These are phyloP conservation scores for Epinotia brunnichana DNA, from an alignment of 2,888 invertebrate genomes.

Conservation along the genomic window DNA sequence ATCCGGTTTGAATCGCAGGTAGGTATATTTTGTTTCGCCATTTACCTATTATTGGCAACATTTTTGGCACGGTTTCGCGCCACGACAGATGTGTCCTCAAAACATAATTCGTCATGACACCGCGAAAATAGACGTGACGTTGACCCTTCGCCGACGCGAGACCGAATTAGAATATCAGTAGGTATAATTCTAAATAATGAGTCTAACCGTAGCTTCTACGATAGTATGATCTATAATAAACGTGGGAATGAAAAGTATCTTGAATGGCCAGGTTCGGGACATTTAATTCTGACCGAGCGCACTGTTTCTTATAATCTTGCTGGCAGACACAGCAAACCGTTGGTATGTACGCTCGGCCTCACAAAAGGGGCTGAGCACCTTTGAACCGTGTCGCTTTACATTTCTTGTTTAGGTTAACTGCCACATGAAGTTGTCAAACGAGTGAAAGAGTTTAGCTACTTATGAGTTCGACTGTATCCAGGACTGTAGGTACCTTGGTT, in stretches of 20 bases:
- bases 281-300: too few species aligned
- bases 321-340: too few species aligned
- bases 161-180: conserved; percentile 21
- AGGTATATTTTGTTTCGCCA: conserved; percentile 25
- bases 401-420: too few species aligned
- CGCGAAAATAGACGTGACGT: conserved; percentile 36
- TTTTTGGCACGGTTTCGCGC: conserved; percentile 36
- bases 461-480: not conserved
- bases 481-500: too few species aligned
- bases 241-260: too few species aligned
- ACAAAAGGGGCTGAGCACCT: too few species aligned
- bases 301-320: too few species aligned
- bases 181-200: not conserved
- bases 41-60: conserved; percentile 18
- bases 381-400: too few species aligned
- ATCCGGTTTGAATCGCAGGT: conserved; percentile 14
- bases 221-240: too few species aligned
- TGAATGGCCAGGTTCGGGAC: too few species aligned
- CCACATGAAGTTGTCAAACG: too few species aligned
- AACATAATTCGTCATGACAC: conserved; percentile 38
- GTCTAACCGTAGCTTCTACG: not conserved
- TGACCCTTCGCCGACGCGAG: conserved; percentile 10
- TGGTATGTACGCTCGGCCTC: too few species aligned
- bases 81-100: conserved; percentile 41
- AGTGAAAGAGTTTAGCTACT: not conserved